Evolutionary conservation across 2,888 invertebrate species (phyloP), one percentile per base, ranked within the genome.

Genomic region (Bedellia somnulentella): DNA sequence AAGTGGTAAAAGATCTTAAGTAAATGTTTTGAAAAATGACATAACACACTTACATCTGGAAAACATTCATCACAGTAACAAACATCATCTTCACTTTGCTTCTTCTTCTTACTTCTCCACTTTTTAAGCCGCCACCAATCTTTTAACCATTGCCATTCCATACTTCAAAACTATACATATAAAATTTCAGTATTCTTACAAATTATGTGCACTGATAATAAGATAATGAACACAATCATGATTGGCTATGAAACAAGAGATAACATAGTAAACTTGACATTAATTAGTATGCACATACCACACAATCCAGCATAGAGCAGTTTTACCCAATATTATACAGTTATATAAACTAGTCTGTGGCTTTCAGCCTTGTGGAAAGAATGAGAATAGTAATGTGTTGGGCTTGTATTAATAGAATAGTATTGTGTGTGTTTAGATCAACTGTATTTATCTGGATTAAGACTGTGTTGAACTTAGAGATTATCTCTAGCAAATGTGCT

Each of bases 101-200:
- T 66, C 48, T 62, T 71, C 52, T 80, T 78, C 47, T 66, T 76
- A 53, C 71, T 80, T 44, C 82, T 80, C 76, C 84, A 82, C 54
- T 80, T 80, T 63, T 86, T 87, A 35, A 87, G 71, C 37, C 87
- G 79, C 87, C 87, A 87, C 87, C 87, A 87, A 62, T 87, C 86
- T 62, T 86, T 86, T 49, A 86, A 70, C 86, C 87, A 86, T 46
- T 83, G 81, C 86, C 87, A 87, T 75, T 87, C 87, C 86, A 87
- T 86, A 49, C 48, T 46, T 38, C n/a, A n/a, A n/a, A n/a, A n/a
- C n/a, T n/a, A n/a, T n/a, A n/a, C n/a, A n/a, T n/a, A n/a, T n/a
- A n/a, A n/a, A n/a, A n/a, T n/a, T n/a, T n/a, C n/a, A n/a, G n/a
- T n/a, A n/a, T n/a, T n/a, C n/a, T n/a, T n/a, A n/a, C n/a, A n/a